phyloP scores from a whole-genome alignment of 2,113 vertebrate genomes.

The Catharus bicknelli region DNA sequence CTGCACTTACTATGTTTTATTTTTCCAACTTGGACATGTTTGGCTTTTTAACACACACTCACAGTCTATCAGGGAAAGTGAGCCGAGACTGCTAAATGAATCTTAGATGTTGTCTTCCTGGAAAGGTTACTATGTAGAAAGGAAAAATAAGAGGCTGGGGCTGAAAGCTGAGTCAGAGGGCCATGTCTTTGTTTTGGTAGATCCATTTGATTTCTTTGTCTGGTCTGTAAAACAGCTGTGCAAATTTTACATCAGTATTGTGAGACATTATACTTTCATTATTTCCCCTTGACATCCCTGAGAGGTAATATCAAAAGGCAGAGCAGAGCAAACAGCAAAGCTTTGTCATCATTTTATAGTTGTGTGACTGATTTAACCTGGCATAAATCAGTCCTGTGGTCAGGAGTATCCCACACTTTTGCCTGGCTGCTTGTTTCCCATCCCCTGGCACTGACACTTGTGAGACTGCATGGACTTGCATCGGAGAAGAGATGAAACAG shows the following conservation, averaged over 20 bases:
- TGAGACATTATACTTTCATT: neutral
- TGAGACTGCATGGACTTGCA: neutral
- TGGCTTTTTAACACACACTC: neutral
- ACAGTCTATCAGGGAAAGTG: neutral
- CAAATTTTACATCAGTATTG: neutral
- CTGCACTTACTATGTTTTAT: neutral
- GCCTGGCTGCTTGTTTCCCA: neutral
- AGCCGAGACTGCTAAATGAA: neutral
- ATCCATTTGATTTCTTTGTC: neutral
- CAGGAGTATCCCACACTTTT: neutral
- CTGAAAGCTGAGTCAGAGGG: neutral
- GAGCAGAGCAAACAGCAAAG: neutral
- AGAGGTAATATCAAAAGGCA: neutral
- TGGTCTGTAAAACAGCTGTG: neutral
- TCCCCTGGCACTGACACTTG: neutral
- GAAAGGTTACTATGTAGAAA: neutral
- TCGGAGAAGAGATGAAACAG: neutral
- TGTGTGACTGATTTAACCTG: neutral
- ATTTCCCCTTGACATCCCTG: neutral
- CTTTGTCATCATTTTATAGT: neutral
- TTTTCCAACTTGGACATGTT: neutral
- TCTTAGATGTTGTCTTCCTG: neutral
- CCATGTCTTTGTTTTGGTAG: neutral
- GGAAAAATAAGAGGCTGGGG: neutral
- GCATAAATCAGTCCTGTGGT: neutral